A percentile compares a stretch with the other conserved stretches of the same genome.
Evolutionary conservation across 2,797 vertebrate genomes (phyloP).

Genomic region (Thripadectes ignobilis): DNA sequence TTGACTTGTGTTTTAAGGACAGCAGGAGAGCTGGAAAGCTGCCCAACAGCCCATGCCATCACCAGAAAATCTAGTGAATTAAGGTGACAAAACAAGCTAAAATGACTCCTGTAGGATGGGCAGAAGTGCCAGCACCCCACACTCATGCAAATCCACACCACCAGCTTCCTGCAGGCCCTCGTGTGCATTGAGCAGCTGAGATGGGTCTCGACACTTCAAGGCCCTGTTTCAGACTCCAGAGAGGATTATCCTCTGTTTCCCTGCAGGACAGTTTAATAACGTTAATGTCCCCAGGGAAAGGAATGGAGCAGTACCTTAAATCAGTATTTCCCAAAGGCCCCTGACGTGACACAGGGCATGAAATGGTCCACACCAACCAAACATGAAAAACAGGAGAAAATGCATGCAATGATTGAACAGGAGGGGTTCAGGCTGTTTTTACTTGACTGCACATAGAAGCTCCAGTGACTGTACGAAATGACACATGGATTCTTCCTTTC

Average conservation of each 20-base stretch:
- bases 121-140: neutral
- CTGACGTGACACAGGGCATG: neutral
- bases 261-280: neutral
- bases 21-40: neutral
- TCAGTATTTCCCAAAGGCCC: neutral
- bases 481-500: neutral
- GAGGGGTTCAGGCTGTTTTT: neutral
- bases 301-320: neutral
- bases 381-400: neutral
- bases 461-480: neutral
- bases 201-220: neutral
- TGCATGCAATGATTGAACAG: neutral
- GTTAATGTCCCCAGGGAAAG: neutral
- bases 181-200: neutral
- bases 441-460: neutral
- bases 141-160: neutral
- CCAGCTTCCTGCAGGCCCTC: neutral
- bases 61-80: neutral
- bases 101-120: neutral
- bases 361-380: neutral
- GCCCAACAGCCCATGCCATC: neutral
- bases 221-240: neutral
- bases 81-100: neutral
- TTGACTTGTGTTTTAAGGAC: neutral
- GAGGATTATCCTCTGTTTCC: neutral